These are phyloP conservation scores for Trachymyrmex septentrionalis DNA, from an alignment of 1,140 invertebrate species.

Conservation along the genomic window DNA sequence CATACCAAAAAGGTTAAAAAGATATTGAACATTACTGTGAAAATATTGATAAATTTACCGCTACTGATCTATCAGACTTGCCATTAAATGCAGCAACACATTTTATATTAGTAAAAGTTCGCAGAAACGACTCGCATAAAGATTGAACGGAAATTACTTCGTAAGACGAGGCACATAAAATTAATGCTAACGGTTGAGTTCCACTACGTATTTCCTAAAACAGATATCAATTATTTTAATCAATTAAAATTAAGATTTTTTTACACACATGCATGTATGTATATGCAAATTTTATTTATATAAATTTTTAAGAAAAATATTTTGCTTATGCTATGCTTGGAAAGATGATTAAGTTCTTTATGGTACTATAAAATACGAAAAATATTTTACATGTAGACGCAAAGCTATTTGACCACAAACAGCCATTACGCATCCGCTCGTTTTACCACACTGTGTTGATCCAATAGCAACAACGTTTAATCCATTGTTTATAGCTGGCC, in stretches of 20 bases:
- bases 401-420: slow-evolving; percentile 75
- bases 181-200: slow-evolving; percentile 75
- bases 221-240: neutral
- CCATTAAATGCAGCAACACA: slow-evolving; percentile 80
- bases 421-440: slow-evolving; percentile 80
- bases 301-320: slow-evolving; percentile 40
- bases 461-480: slow-evolving; percentile 80
- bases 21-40: neutral
- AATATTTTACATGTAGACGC: slow-evolving; percentile 71
- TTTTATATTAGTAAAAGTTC: slow-evolving; percentile 67
- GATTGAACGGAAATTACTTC: slow-evolving; percentile 75
- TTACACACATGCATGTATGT: neutral
- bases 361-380: neutral
- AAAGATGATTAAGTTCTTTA: slow-evolving; percentile 41
- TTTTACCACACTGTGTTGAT: slow-evolving; percentile 81
- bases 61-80: slow-evolving; percentile 75
- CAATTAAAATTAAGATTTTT: slow-evolving; percentile 27
- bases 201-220: slow-evolving; percentile 59
- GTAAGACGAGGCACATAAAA: slow-evolving; percentile 81
- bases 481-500: slow-evolving; percentile 83
- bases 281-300: neutral
- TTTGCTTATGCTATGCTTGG: neutral
- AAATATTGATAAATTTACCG: slow-evolving; percentile 72
- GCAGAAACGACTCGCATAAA: slow-evolving; percentile 73
- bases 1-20: neutral